Conservation (phyloP, 2,113 vertebrate genomes). For the Petrocephalus zakoni region DNA sequence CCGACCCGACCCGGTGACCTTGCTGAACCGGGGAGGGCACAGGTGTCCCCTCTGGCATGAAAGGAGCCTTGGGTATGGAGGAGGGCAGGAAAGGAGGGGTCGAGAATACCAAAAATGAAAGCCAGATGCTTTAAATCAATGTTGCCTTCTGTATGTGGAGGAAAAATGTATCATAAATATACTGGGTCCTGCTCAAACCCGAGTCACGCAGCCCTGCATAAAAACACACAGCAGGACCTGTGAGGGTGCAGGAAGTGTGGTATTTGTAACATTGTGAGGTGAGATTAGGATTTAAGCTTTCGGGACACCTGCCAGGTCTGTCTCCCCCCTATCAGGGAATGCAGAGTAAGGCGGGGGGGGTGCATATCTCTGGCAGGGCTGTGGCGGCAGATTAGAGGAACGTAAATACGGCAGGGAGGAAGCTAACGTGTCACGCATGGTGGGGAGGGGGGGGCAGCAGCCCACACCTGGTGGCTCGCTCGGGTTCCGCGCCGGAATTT, state of each 20-base stretch:
- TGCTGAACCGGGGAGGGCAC: background rate
- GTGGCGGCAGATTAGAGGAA: slow-evolving; percentile 28
- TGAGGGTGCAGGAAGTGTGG: slow-evolving; percentile 3
- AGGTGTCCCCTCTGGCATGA: background rate
- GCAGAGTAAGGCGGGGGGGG: slow-evolving; percentile 33
- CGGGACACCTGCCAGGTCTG: slow-evolving; percentile 46
- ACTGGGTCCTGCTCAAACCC: background rate
- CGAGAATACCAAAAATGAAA: background rate
- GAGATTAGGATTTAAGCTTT: slow-evolving; percentile 39
- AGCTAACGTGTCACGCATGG: slow-evolving; percentile 32
- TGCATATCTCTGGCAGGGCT: slow-evolving; percentile 32
- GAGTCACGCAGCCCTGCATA: background rate
- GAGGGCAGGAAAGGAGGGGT: background rate
- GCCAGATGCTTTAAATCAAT: background rate
- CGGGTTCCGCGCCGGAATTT: background rate
- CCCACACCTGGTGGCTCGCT: background rate
- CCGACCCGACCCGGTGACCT: background rate
- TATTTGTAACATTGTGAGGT: slow-evolving; percentile 10
- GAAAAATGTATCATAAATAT: background rate
- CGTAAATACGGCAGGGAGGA: slow-evolving; percentile 31
- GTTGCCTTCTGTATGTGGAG: background rate
- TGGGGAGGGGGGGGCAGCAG: background rate
- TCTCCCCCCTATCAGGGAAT: slow-evolving; percentile 46
- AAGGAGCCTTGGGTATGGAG: background rate
- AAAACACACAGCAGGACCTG: background rate